A percentile compares a stretch with the other conserved stretches of the same genome.
These are phyloP conservation scores for Corynorhinus townsendii DNA, from an alignment of 2,113 vertebrate species.

Conservation along the genomic window DNA sequence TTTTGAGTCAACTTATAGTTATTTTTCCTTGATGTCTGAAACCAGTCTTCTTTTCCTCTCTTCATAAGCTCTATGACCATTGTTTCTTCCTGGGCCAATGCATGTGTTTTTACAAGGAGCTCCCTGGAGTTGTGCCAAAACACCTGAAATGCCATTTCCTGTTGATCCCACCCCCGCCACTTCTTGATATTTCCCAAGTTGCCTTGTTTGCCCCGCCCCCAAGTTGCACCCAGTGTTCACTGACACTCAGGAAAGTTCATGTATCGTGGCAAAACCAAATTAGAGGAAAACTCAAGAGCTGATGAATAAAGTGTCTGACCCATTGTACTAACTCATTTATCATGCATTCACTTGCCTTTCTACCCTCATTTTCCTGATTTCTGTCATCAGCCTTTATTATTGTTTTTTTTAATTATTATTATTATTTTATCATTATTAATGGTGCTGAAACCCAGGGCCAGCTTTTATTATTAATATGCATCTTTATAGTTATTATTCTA, in stretches of 20 bases:
- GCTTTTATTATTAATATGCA: background rate
- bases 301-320: background rate
- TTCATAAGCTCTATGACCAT: background rate
- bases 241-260: background rate
- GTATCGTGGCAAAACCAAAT: background rate
- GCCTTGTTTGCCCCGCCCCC: fast-evolving
- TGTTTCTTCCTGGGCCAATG: background rate
- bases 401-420: background rate
- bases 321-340: background rate
- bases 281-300: background rate
- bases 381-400: background rate
- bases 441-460: background rate
- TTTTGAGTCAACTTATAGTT: background rate
- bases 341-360: background rate
- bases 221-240: background rate
- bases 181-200: background rate
- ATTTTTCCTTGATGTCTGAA: background rate
- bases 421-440: background rate
- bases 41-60: background rate
- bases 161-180: background rate
- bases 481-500: background rate
- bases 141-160: background rate
- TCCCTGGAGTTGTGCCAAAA: background rate
- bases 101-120: background rate
- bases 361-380: conserved; percentile 11